Evolutionary conservation across 2,888 invertebrate species (phyloP).

Genomic region (Dilophus febrilis): DNA sequence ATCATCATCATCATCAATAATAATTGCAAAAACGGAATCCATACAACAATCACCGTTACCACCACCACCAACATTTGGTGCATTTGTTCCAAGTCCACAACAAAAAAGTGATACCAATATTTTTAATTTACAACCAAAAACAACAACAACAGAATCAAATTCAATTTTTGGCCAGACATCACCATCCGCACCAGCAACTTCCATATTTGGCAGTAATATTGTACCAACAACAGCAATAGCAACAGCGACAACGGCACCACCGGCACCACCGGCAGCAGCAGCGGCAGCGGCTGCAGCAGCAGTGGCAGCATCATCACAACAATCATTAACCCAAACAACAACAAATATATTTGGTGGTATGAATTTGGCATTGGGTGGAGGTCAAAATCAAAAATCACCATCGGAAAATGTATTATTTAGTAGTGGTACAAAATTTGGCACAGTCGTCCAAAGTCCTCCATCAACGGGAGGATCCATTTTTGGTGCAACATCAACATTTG

Average conservation of each 20-base stretch:
- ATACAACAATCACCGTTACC: too few species aligned
- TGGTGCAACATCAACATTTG: neutral
- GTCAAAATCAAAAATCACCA: neutral
- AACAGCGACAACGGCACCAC: neutral
- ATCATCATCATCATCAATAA: neutral
- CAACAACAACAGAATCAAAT: too few species aligned
- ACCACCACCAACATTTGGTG: too few species aligned
- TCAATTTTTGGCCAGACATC: neutral
- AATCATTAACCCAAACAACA: constrained; percentile 2
- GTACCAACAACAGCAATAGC: too few species aligned
- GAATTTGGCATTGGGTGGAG: neutral
- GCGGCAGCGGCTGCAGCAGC: constrained; percentile 3
- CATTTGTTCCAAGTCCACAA: too few species aligned
- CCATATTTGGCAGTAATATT: neutral
- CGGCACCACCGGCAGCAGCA: neutral
- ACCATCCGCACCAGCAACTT: neutral
- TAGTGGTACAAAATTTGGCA: neutral
- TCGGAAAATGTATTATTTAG: neutral
- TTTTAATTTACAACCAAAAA: too few species aligned
- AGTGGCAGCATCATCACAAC: constrained; percentile 8
- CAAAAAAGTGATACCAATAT: too few species aligned
- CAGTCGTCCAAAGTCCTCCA: neutral
- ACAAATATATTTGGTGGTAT: neutral
- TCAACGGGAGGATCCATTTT: neutral
- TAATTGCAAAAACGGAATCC: too few species aligned